Evolutionary conservation across 2,797 vertebrate genomes (phyloP).

Genomic region (Leptodactylus fallax): DNA sequence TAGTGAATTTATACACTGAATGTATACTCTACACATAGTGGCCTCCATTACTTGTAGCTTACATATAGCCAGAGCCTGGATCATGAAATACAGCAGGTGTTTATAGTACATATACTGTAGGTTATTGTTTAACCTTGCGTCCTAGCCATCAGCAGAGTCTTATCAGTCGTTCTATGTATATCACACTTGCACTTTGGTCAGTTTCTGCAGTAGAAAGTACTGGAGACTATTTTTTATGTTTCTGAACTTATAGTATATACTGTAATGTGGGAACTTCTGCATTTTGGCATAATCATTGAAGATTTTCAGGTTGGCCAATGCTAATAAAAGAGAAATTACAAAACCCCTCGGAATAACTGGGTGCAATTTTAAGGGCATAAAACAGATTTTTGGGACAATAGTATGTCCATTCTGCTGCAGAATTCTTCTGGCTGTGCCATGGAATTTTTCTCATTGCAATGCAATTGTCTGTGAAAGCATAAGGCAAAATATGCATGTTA

Average conservation of each 20-base stretch:
- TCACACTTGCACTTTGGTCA: constrained; percentile 21
- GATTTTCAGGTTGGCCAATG: neutral
- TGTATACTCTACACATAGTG: neutral
- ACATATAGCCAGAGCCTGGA: neutral
- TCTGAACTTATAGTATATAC: neutral
- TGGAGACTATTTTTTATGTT: neutral
- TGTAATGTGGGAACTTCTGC: too few relatives aligned
- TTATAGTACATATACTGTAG: neutral
- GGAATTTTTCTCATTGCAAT: too few relatives aligned
- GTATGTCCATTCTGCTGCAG: too few relatives aligned
- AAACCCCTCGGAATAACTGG: neutral
- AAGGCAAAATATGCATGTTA: too few relatives aligned
- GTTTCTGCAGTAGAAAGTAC: neutral
- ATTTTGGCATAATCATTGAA: too few relatives aligned
- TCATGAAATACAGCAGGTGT: too few relatives aligned
- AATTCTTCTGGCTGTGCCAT: too few relatives aligned
- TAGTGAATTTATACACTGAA: neutral
- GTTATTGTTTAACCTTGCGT: neutral
- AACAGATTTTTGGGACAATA: too few relatives aligned
- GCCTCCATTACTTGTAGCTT: neutral
- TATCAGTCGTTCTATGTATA: neutral
- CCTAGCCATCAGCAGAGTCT: neutral
- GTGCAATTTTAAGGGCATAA: too few relatives aligned
- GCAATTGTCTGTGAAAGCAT: too few relatives aligned
- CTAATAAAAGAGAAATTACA: neutral